Base-by-base conservation (phyloP, 1,140 invertebrate genomes). In the Achroia grisella region DNA sequence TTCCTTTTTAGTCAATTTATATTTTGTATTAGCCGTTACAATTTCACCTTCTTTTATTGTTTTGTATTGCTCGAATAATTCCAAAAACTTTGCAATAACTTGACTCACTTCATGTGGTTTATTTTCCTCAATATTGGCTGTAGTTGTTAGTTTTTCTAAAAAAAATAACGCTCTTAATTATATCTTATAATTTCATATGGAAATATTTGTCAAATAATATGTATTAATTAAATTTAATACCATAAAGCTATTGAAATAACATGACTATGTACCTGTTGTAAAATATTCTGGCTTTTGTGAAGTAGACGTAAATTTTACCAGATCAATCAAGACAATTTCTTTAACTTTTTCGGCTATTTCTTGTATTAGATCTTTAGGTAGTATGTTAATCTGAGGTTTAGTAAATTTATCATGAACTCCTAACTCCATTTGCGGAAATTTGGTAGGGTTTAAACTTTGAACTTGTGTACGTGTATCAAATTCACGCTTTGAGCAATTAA, bases 271-370 rank as follows among this genome's bases (percentile, higher is more conserved):
- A 62, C 56, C 47, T 37, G 35, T 50, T 12, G 35, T 33, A 41
- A 46, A 46, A 23, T 48, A 45, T 6, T 23, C 37, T 28, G 9
- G 43, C n/a, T 10, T 30, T 29, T n/a, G 51, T 39, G 34, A 35
- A 14, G 39, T 33, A 8, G 34, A 0, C 15, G 34, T 32, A 8
- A 36, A 12, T 10, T 9, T 44, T 6, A 57, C 49, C 36, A 83
- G 54, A 48, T 81, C 79, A 41, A 60, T 64, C 28, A 81, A 44
- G 12, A 81, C 57, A 11, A 67, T 51, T 8, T 56, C 55, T 46
- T 79, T 83, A 4, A 83, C 62, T 39, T 50, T 71, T 35, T 74
- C 62, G 33, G 75, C 71, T 13, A 81, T 76, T 43, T 73, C 58
- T 56, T 68, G 62, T 11, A 79, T 62, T 2, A 74, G 10, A 17